Evolutionary conservation across 1,140 invertebrate species (phyloP), one percentile per base, ranked within the genome.

Genomic region (Drosophila repletoides): DNA sequence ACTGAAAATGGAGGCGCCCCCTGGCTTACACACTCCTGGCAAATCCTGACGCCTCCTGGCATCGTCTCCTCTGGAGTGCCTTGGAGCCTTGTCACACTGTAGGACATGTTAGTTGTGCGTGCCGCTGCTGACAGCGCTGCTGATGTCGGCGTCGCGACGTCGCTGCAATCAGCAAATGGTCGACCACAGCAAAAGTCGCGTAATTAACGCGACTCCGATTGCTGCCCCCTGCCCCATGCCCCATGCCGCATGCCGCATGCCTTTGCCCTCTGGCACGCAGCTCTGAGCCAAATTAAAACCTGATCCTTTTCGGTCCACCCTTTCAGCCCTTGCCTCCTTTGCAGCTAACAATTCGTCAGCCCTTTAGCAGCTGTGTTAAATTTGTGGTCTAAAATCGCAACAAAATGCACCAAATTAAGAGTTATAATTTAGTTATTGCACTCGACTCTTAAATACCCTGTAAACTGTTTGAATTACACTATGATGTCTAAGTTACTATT

Each of bases 161-260:
- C 56, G 28, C 72, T 83, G 77, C 77, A 83, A 83, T 83, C 77
- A 84, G 77, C 80, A 86, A 86, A 83, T 79, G 81, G 68, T 75
- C 77, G 69, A 81, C 77, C 77, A 73, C 77, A 81, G 77, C 77
- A 81, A 81, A 81, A 81, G 77, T 81, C 77, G 77, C 77, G 77
- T 83, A 81, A 81, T 81, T 81, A 81, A 81, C 77, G 73, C 77
- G 68, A 59, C 64, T 28, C 41, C 41, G 58, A 24, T 38, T 38
- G 26, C 24, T 19, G 49, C 6, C 4, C 7, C 7, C 5, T 0
- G 17, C 4, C 26, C 21, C 19, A 6, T 17, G 2, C 6, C 10
- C 14, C 6, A 24, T 6, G 2, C 5, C 19, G 2, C 28, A 5
- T 6, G 1, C 9, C 0, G 9, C 17, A 19, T 17, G 14, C 10